These are phyloP conservation scores for Panthera tigris DNA, from an alignment of 2,113 vertebrate genomes.

Conservation along the genomic window DNA sequence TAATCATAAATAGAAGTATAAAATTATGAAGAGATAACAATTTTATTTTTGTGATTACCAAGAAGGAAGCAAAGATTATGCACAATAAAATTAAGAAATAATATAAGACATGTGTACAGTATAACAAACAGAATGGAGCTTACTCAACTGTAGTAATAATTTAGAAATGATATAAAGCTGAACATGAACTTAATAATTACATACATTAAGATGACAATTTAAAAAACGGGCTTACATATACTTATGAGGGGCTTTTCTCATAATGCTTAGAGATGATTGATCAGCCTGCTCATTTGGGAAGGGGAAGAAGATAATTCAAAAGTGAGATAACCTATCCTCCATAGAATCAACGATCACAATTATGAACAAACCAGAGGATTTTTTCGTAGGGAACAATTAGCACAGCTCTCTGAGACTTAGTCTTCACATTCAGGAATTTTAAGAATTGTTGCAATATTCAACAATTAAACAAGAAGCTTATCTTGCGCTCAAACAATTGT, in stretches of 20 bases:
- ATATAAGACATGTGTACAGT: not conserved
- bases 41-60: not conserved
- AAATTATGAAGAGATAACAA: not conserved
- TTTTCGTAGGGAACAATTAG: not conserved
- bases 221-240: not conserved
- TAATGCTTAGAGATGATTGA: not conserved
- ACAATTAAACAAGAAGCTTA: not conserved
- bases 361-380: not conserved
- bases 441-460: not conserved
- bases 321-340: not conserved
- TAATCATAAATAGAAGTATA: not conserved
- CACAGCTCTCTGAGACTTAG: not conserved
- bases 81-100: not conserved
- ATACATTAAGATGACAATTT: not conserved
- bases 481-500: not conserved
- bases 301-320: not conserved
- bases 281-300: not conserved
- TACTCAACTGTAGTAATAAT: not conserved
- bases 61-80: not conserved
- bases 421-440: not conserved
- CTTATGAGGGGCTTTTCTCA: not conserved
- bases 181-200: not conserved
- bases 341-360: not conserved
- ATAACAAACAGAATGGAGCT: not conserved
- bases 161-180: slow-evolving; percentile 1